A percentile compares a stretch with the other conserved stretches of the same genome.
Evolutionary conservation across 2,888 invertebrate genomes (phyloP).

Genomic region (Siphlonurus alternatus): DNA sequence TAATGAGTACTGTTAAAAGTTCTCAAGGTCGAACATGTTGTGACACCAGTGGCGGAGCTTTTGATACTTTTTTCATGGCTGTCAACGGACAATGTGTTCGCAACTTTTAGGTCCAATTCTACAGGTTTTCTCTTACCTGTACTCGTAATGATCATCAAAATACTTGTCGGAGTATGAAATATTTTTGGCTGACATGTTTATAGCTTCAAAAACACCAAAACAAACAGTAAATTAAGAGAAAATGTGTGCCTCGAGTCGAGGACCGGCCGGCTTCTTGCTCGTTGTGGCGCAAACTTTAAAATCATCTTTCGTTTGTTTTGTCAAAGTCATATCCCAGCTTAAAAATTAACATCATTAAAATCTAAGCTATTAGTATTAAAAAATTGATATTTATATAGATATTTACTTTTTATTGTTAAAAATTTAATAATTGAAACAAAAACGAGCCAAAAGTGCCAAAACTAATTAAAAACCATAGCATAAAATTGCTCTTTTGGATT

Average conservation of each 20-base stretch:
- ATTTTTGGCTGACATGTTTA: conserved; percentile 31
- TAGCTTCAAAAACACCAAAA: background rate
- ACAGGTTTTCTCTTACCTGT: conserved; percentile 46
- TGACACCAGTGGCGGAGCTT: too few species aligned
- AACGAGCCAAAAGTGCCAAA: too few species aligned
- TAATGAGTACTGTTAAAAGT: too few species aligned
- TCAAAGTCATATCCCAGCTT: background rate
- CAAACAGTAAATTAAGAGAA: background rate
- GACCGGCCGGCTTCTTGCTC: background rate
- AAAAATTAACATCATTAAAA: background rate
- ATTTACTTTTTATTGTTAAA: too few species aligned
- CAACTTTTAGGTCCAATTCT: background rate
- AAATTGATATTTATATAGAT: too few species aligned
- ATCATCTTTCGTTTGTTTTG: background rate
- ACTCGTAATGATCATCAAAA: conserved; percentile 77
- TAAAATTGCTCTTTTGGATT: too few species aligned
- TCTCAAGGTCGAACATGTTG: too few species aligned
- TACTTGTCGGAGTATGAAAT: conserved; percentile 92
- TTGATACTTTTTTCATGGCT: too few species aligned
- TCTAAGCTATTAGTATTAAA: too few species aligned
- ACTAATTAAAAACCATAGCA: too few species aligned
- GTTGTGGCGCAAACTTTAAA: background rate
- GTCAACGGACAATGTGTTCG: background rate
- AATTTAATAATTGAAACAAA: too few species aligned
- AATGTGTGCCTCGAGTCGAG: background rate